Conservation (phyloP, 2,888 invertebrate genomes). For the Gandaritis pyraliata region DNA sequence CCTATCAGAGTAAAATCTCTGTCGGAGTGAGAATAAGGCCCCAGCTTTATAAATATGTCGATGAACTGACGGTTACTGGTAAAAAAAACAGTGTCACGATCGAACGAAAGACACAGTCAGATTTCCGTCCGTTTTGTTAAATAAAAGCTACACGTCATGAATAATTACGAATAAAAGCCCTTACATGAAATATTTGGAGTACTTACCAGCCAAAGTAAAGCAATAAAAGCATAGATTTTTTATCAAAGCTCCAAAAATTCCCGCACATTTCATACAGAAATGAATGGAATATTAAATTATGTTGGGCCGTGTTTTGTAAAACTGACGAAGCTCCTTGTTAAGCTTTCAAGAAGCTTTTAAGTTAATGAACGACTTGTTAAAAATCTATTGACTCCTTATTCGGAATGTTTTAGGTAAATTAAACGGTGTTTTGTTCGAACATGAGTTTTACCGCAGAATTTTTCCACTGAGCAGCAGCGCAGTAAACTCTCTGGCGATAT, state of each 20-base stretch:
- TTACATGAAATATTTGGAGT: conserved; percentile 44
- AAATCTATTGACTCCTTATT: conserved; percentile 75
- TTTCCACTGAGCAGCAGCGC: not conserved
- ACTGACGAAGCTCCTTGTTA: conserved; percentile 81
- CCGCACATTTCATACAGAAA: conserved; percentile 78
- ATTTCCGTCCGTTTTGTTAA: not conserved
- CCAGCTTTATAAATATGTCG: too few relatives aligned
- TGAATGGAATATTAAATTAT: conserved; percentile 83
- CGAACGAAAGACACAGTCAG: too few relatives aligned
- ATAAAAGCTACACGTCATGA: conserved; percentile 21
- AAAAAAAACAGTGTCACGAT: too few relatives aligned
- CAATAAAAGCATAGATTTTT: conserved; percentile 55
- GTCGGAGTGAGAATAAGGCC: too few relatives aligned
- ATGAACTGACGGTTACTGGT: too few relatives aligned
- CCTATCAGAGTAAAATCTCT: too few relatives aligned
- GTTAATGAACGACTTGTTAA: conserved; percentile 81
- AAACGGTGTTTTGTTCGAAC: conserved; percentile 43
- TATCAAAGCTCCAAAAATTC: conserved; percentile 66
- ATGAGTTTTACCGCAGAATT: conserved; percentile 25
- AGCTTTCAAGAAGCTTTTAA: conserved; percentile 82
- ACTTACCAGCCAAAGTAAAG: conserved; percentile 41
- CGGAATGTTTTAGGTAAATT: conserved; percentile 56
- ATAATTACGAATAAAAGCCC: conserved; percentile 37
- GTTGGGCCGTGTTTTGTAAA: conserved; percentile 78
- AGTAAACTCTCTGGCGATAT: too few relatives aligned